Percentiles rank a stretch among this genome's conserved stretches.
Conservation (phyloP, 2,797 vertebrate genomes). For the Dicrostonyx torquatus region DNA sequence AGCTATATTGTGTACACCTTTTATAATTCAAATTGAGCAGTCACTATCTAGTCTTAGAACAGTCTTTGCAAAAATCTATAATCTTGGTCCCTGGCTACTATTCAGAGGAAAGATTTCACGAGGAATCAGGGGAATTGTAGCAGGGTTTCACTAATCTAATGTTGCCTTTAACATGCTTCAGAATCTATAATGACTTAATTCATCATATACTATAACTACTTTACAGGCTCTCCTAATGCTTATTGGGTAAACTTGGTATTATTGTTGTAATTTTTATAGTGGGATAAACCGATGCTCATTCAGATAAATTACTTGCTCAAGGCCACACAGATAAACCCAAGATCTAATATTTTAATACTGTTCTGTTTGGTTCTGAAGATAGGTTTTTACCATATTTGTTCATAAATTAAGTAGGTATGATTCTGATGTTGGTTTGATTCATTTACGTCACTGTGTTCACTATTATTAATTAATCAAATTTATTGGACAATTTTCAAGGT, state of each 20-base stretch:
- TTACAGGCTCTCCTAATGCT: background rate
- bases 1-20: background rate
- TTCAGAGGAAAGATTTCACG: background rate
- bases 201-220: background rate
- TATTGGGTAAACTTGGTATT: background rate
- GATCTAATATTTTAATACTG: slow-evolving; percentile 37
- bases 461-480: slow-evolving; percentile 49
- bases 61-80: slow-evolving; percentile 24
- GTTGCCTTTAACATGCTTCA: background rate
- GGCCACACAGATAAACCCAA: background rate
- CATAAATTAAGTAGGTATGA: slow-evolving; percentile 34
- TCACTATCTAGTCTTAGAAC: background rate
- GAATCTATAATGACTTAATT: slow-evolving; percentile 16
- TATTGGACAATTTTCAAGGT: slow-evolving; percentile 24
- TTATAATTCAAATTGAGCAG: background rate
- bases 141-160: background rate
- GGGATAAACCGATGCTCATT: background rate
- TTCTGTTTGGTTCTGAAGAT: background rate
- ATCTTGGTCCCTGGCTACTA: background rate
- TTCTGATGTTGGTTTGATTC: background rate
- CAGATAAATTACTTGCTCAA: background rate
- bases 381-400: slow-evolving; percentile 23
- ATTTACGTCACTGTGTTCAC: slow-evolving; percentile 14
- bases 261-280: background rate
- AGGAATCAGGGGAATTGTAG: background rate